Percentiles rank a stretch among this genome's conserved stretches.
Conservation (phyloP, 2,113 vertebrate species). For the Laticauda laticaudata region DNA sequence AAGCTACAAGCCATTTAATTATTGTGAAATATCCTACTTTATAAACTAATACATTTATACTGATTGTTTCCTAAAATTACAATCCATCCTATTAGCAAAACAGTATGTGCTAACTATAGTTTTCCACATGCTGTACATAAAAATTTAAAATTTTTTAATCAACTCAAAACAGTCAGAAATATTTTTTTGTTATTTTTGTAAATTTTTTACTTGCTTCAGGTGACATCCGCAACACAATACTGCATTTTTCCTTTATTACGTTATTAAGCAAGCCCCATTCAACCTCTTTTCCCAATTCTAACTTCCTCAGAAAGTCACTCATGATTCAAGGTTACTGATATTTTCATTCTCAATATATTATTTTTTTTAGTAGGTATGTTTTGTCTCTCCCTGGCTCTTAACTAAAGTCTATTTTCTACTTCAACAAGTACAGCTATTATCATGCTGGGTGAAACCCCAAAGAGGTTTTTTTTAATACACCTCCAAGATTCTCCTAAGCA, state of each 20-base stretch:
- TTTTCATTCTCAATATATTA: neutral
- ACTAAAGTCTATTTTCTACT: neutral
- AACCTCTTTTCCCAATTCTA: neutral
- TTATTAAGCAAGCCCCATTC: neutral
- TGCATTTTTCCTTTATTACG: neutral
- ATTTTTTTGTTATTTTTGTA: neutral
- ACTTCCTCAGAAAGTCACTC: neutral
- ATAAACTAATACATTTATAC: neutral
- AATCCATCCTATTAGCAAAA: neutral
- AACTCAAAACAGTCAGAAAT: neutral
- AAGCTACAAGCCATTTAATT: neutral
- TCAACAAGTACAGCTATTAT: neutral
- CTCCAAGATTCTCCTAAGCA: neutral
- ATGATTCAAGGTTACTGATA: neutral
- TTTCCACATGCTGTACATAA: neutral
- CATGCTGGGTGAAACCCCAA: neutral
- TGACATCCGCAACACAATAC: neutral
- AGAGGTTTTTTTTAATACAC: neutral
- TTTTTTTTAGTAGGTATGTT: neutral
- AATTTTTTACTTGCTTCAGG: neutral
- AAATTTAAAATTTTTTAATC: neutral
- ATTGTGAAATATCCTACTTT: neutral
- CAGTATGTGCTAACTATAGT: neutral
- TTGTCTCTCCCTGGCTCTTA: neutral
- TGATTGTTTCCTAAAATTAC: neutral